These are phyloP conservation scores for Rhodophaea formosa DNA, from an alignment of 2,888 invertebrate species.

Conservation along the genomic window DNA sequence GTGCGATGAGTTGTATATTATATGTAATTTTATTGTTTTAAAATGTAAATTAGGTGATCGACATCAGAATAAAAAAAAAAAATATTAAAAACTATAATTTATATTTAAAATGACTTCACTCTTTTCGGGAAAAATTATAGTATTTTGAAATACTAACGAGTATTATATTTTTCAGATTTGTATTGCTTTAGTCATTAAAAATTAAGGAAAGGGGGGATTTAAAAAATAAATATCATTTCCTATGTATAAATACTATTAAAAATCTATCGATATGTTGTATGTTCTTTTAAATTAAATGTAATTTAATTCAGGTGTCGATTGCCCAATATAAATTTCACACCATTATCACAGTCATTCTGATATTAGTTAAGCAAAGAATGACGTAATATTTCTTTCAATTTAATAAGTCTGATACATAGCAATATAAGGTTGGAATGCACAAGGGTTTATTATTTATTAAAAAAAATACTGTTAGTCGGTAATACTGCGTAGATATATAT, in stretches of 20 bases:
- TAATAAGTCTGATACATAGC: conserved; percentile 33
- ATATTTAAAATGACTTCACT: no score
- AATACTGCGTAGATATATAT: no score
- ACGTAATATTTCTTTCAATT: conserved; percentile 34
- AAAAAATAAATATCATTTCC: no score
- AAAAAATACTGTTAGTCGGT: background rate
- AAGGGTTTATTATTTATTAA: background rate
- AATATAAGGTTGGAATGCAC: conserved; percentile 22
- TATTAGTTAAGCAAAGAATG: conserved; percentile 52
- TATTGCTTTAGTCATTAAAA: no score
- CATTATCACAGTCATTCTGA: conserved; percentile 41
- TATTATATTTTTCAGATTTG: no score
- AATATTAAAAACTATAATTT: background rate
- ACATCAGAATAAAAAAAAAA: background rate
- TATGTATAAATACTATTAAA: no score
- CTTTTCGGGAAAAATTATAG: no score
- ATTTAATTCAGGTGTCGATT: background rate
- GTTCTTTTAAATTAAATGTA: background rate
- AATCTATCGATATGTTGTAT: background rate
- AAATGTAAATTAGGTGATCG: background rate
- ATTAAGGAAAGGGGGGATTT: no score
- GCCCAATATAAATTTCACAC: background rate
- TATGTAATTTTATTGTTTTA: conserved; percentile 16
- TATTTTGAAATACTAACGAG: no score
- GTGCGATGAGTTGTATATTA: conserved; percentile 11